Conservation (phyloP, 92 coral and sea anemone genomes). For the Parazoanthus darwini region DNA sequence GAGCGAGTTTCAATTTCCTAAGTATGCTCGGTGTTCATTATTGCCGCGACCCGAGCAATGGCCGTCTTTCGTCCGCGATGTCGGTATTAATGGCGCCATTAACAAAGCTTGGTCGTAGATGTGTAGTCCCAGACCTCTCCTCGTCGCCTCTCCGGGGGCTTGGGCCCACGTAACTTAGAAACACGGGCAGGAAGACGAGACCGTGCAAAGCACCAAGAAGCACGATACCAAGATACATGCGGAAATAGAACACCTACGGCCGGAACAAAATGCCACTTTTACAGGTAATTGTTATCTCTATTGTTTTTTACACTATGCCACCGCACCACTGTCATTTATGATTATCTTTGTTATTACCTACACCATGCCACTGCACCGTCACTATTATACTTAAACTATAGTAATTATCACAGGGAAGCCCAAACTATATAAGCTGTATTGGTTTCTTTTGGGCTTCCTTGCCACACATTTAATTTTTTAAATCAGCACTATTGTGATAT, state of each 20-base stretch:
- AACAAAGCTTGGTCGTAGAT: not conserved
- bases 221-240: constrained; percentile 98
- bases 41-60: constrained; percentile 9
- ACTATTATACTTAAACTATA: no score
- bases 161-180: constrained; percentile 94
- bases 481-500: no score
- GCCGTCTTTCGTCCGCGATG: constrained; percentile 25
- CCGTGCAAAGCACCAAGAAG: constrained; percentile 94
- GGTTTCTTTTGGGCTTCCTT: no score
- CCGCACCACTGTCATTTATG: no score
- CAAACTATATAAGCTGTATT: no score
- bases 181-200: constrained; percentile 90
- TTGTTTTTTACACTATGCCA: no score
- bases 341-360: no score
- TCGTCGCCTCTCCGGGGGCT: constrained; percentile 48
- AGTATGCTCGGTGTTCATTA: not conserved
- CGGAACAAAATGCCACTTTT: constrained; percentile 1
- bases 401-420: no score
- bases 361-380: no score
- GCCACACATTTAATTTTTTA: no score
- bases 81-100: constrained; percentile 9
- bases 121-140: not conserved
- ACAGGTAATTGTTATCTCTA: not conserved
- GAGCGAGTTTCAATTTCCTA: not conserved
- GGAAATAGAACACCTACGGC: constrained; percentile 93